Evolutionary conservation across 2,113 vertebrate genomes (phyloP), one percentile per base, ranked within the genome.

Genomic region (Cynoglossus semilaevis): DNA sequence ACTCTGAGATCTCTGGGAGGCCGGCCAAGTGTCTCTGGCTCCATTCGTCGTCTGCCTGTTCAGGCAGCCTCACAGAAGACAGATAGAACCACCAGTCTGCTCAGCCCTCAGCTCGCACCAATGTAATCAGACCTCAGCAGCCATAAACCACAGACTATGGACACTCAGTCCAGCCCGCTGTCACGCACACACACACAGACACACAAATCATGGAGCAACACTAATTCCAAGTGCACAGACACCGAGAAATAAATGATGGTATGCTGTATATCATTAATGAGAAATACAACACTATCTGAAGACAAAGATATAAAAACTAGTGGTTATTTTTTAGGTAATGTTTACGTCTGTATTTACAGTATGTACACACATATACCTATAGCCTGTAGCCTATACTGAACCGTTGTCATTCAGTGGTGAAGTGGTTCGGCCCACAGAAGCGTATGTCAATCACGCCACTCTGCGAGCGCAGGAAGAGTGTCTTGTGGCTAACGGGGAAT

Each of bases 61-160:
- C 78, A 82, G 74, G 81, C 84, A 86, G 77, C 68, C 80, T 70
- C 76, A 67, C 61, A 77, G 62, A 88, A 88, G 86, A 86, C 80
- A 51, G 80, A 88, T 88, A 80, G 84, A 80, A 67, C 45, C 74
- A 70, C 78, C 80, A 72, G 81, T 77, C 82, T 79, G 79, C 80
- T 83, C 72, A 67, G 70, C 76, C 79, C 80, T 74, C 76, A 29
- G 66, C 82, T 80, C 68, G 70, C 78, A 79, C 74, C 84, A 68
- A 79, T 84, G 85, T 86, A 87, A 87, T 88, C 85, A 85, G 83
- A 81, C 77, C 77, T 84, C 79, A 70, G 77, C 83, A 74, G 75
- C 79, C 79, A 87, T 87, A 85, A 88, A 85, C 57, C 77, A 88
- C 67, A 67, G 22, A 65, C 76, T 77, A 76, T 68, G 76, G 83